Evolutionary conservation across 2,888 invertebrate species (phyloP), one percentile per base, ranked within the genome.

Genomic region (Pandemis cinnamomeana): DNA sequence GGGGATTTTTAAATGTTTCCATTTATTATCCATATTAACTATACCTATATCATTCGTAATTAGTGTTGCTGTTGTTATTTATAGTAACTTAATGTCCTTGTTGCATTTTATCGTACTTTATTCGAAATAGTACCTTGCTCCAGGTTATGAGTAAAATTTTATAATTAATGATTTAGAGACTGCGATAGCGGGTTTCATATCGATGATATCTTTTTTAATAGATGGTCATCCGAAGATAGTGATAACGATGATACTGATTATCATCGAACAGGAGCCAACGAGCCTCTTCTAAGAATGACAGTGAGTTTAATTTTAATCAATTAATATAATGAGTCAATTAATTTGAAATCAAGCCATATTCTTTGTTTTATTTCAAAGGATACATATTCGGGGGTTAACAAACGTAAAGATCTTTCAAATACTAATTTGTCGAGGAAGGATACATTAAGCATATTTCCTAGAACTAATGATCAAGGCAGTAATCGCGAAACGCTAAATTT

Each of bases 161-260:
- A 36, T 2, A 36, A 36, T 4, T 36, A 36, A 36, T 36, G 27
- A 36, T 36, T 36, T 36, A 36, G 2, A 36, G 27, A 36, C 27
- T 4, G 27, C 2, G 27, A 36, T 36, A 36, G 27, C 27, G 27
- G 27, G 27, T 2, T 36, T 36, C 1, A 48, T 48, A 15, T 51
- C n/a, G 53, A n/a, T 46, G 11, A 10, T 46, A 46, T 46, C 8
- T 15, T 51, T 46, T 64, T 46, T 78, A 69, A 42, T 71, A 90
- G 89, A 78, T 88, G 86, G 44, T 87, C 86, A 7, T 87, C 90
- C 4, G 89, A 87, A 53, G 87, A 88, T 36, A 83, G 80, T 55
- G 83, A 85, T 8, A 83, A 81, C 72, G 84, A 85, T 58, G 72
- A 76, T 13, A 81, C 79, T 66, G 51, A 67, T 72, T 61, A 77